Evolutionary conservation across 2,888 invertebrate species (phyloP), one percentile per base, ranked within the genome.

Genomic region (Trissolcus brochymenae): DNA sequence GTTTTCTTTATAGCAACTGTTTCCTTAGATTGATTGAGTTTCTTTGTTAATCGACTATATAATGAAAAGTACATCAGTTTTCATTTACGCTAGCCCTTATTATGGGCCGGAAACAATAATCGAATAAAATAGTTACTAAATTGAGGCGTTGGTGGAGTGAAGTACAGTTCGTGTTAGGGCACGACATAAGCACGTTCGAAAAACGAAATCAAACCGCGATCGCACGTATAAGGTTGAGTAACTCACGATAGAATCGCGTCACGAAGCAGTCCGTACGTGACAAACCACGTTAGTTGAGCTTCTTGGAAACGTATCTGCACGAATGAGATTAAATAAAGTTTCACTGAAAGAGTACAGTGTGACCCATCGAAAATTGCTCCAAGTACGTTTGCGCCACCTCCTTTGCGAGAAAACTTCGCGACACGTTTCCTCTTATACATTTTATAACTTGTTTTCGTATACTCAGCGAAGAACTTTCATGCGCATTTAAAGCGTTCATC

Each of bases 131-230:
- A 46, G 46, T 61, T 40, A 40, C 19, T 25, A 46, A 75, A 73
- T 75, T 40, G 43, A 49, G 75, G 60, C 66, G 67, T 53, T 49
- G 60, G 40, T n/a, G 41, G 49, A 60, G 40, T 55, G 53, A 68
- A 35, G 56, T 43, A 56, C 21, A 53, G 54, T 66, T 62, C n/a
- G 61, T 46, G 40, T 73, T 46, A 14, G 11, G 54, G n/a, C 55
- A 61, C 61, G 41, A 46, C 65, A 76, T 79, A 76, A 79, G 73
- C 79, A 53, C 62, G 59, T 72, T 60, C 49, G 54, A 56, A 76
- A 68, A 79, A 79, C 68, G 79, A 79, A 76, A 76, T 79, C 79
- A 79, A 79, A 76, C 75, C 75, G 68, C 78, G 68, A 79, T 79
- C 75, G 68, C 78, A 76, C 79, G 75, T 76, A 72, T 75, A 59